Evolutionary conservation across 2,888 invertebrate genomes (phyloP), one percentile per base, ranked within the genome.

Genomic region (Lithophane semibrunnea): DNA sequence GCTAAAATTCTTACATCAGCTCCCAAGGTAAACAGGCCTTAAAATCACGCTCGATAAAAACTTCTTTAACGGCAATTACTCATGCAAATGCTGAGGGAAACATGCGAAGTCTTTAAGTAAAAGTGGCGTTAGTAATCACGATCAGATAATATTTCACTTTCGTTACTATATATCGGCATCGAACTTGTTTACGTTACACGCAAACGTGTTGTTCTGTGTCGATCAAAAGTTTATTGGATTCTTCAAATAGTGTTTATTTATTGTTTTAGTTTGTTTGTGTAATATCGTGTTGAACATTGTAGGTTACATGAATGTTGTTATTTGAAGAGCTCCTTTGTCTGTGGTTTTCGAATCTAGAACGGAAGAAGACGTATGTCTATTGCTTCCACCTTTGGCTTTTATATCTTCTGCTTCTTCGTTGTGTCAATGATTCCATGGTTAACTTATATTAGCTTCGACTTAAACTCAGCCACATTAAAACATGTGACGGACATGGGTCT

Each of bases 131-230:
- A n/a, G 73, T 80, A 83, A 88, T 80, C 70, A 67, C 70, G 73
- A 86, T 83, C 80, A 82, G 77, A 83, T 82, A 73, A 74, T 76
- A 87, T 86, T 88, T 88, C 83, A 85, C 89, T 90, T 89, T 90
- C 87, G 42, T 88, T 77, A 29, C 82, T 63, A 82, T 75, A 82
- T 64, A 79, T 80, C 66, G 75, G 65, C 72, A 74, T 73, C 74
- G 64, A 79, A 82, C 79, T 84, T 82, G 83, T 85, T 86, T 80
- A 67, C 54, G 70, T 16, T 54, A 69, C 85, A 85, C 79, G 77
- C 76, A 10, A 77, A 21, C 77, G 63, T 66, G 61, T 67, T 56
- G 42, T 82, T 81, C 37, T 16, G n/a, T 49, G 42, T 56, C 60
- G 24, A 73, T 63, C 54, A 60, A 63, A 80, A 70, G 63, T 84